Evolutionary conservation across 2,113 vertebrate genomes (phyloP).

Genomic region (Onychostoma macrolepis): DNA sequence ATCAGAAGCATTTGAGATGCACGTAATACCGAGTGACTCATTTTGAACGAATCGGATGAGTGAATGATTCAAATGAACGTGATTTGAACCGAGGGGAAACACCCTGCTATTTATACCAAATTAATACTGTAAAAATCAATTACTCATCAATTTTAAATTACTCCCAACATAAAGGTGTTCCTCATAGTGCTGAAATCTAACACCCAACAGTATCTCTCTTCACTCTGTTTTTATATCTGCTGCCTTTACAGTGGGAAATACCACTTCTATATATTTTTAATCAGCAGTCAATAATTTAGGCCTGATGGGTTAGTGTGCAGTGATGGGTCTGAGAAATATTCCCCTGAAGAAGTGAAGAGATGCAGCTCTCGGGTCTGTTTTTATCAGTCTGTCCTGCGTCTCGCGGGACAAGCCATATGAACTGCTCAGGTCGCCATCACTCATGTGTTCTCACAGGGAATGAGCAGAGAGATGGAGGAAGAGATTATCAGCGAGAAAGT

Average conservation of each 20-base stretch:
- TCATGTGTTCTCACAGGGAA: background rate
- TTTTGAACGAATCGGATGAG: background rate
- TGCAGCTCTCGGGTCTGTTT: background rate
- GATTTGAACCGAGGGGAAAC: background rate
- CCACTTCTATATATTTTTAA: background rate
- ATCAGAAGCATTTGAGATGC: background rate
- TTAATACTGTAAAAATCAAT: background rate
- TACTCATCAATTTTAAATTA: background rate
- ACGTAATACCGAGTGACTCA: background rate
- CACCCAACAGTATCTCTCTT: background rate
- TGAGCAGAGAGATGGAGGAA: background rate
- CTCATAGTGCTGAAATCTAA: background rate
- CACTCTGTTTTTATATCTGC: background rate
- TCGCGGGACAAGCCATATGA: background rate
- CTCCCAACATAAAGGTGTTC: background rate
- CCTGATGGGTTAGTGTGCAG: background rate
- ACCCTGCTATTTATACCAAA: background rate
- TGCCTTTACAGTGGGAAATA: background rate
- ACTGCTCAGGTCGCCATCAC: background rate
- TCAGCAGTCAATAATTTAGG: background rate
- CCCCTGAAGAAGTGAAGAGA: background rate
- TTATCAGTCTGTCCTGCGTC: background rate
- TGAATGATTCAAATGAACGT: background rate
- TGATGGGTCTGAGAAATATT: background rate
- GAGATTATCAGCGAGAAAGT: background rate